Evolutionary conservation across 2,113 vertebrate species (phyloP).

Genomic region (Bagarius yarrelli): DNA sequence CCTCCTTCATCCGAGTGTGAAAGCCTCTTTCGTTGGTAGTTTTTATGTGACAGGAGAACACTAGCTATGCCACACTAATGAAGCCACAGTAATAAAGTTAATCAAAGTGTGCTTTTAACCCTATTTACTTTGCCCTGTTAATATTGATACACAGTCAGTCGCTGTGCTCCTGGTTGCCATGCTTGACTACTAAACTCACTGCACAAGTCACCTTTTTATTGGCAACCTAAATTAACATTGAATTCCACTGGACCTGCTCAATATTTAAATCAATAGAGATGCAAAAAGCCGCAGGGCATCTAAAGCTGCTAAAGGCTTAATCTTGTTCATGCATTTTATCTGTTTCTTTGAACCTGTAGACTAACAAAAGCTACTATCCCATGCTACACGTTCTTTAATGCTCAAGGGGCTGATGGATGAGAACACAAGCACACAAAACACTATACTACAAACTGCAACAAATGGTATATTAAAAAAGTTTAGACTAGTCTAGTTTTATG

Average conservation of each 20-base stretch:
- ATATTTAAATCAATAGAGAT: neutral
- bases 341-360: neutral
- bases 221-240: neutral
- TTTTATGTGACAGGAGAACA: neutral
- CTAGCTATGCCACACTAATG: neutral
- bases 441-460: too few species aligned
- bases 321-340: neutral
- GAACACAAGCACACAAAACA: too few species aligned
- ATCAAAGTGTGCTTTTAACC: neutral
- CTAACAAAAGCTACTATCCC: too few species aligned
- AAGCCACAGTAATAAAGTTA: too few species aligned
- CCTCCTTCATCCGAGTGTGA: neutral
- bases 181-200: neutral
- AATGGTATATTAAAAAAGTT: too few species aligned
- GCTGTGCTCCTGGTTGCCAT: neutral
- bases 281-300: neutral
- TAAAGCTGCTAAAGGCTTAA: neutral
- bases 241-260: neutral
- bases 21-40: neutral
- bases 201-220: neutral
- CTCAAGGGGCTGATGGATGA: too few species aligned
- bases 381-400: too few species aligned
- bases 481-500: too few species aligned
- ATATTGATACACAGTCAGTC: neutral
- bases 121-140: neutral